Evolutionary conservation across 2,113 vertebrate genomes (phyloP).

Genomic region (Oryzias javanicus): DNA sequence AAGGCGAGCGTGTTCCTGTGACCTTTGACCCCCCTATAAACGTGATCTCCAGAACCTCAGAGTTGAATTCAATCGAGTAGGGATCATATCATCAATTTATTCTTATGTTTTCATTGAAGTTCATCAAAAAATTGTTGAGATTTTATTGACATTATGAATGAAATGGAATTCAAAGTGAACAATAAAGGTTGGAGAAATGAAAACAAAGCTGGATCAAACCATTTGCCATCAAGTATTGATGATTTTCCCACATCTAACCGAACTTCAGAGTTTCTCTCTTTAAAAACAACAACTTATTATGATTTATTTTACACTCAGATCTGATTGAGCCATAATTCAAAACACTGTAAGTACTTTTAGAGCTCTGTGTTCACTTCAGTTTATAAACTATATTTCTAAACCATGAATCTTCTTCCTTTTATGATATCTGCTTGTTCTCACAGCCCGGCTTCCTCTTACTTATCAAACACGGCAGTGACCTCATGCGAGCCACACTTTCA

Average conservation of each 20-base stretch:
- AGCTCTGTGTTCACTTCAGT: no score
- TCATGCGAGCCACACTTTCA: conserved; percentile 5
- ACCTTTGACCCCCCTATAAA: conserved; percentile 6
- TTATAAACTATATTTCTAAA: background rate
- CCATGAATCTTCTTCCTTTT: background rate
- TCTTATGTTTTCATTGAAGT: no score
- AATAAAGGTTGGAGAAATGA: conserved; percentile 2
- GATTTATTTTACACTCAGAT: no score
- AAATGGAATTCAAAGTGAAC: background rate
- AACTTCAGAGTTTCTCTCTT: no score
- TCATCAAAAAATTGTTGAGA: no score
- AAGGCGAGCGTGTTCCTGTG: conserved; percentile 22
- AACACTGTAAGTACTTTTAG: no score
- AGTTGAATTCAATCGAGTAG: background rate
- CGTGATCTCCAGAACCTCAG: conserved; percentile 1
- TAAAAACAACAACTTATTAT: no score
- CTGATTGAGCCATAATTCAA: no score
- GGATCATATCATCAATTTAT: background rate
- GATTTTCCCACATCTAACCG: no score
- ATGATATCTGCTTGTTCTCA: background rate
- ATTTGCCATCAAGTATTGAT: no score
- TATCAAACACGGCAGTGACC: background rate
- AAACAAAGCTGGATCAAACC: conserved; percentile 9
- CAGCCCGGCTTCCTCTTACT: background rate
- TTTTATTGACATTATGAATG: no score